Evolutionary conservation across 2,113 vertebrate genomes (phyloP).

Genomic region (Rhynchomys soricoides): DNA sequence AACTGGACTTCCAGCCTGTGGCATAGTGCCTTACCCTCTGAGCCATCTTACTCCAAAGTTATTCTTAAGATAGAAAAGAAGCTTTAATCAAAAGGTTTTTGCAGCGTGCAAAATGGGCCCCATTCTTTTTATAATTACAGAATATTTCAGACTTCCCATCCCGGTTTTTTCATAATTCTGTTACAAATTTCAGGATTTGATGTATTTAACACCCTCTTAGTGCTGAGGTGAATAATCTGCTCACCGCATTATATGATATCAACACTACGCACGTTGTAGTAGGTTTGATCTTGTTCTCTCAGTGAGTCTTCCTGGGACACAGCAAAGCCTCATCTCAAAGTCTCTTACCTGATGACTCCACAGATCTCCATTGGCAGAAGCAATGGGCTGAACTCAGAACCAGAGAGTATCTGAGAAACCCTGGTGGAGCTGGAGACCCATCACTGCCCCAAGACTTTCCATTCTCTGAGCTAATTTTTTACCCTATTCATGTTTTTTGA

Average conservation of each 20-base stretch:
- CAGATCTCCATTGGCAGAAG: not conserved
- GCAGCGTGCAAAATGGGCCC: not conserved
- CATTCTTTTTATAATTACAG: not conserved
- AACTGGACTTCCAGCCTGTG: not conserved
- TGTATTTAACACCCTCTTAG: not conserved
- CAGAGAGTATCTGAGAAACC: not conserved
- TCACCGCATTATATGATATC: not conserved
- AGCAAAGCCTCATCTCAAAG: not conserved
- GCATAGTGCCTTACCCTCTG: not conserved
- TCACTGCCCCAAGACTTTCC: not conserved
- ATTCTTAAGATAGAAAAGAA: not conserved
- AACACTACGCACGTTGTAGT: not conserved
- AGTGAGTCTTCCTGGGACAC: not conserved
- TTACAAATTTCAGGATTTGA: not conserved
- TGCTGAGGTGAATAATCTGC: not conserved
- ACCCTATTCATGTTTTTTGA: not conserved
- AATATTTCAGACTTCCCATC: not conserved
- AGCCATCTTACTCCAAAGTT: not conserved
- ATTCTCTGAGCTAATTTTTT: not conserved
- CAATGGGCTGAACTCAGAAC: not conserved
- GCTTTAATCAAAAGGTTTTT: conserved; percentile 22
- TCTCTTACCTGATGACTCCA: not conserved
- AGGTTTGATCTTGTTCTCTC: not conserved
- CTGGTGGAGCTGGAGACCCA: not conserved
- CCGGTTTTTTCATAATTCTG: not conserved